Evolutionary conservation across 2,888 invertebrate species (phyloP).

Genomic region (Cerastis leucographa): DNA sequence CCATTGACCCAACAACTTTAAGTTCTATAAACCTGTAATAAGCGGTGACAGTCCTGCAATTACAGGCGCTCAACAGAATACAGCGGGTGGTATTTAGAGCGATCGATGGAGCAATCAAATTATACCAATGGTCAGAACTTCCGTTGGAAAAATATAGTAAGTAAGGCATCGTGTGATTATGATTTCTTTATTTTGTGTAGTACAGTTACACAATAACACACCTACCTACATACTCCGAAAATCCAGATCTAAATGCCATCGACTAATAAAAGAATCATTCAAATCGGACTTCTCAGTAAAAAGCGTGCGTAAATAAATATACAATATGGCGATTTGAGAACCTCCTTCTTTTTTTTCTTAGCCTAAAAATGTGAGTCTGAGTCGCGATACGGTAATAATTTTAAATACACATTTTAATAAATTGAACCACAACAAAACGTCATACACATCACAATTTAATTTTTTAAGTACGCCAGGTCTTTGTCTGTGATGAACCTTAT

Average conservation of each 20-base stretch:
- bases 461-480: not conserved
- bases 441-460: not conserved
- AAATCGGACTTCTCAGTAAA: no score
- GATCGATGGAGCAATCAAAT: slow-evolving; percentile 47
- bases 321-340: no score
- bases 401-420: not conserved
- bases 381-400: not conserved
- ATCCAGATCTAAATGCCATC: not conserved
- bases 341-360: no score
- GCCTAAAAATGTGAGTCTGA: not conserved
- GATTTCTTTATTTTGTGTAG: not conserved
- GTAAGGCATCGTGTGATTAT: not conserved
- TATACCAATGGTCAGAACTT: slow-evolving; percentile 18
- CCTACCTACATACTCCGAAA: not conserved
- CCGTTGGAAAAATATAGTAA: not conserved
- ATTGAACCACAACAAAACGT: not conserved
- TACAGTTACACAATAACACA: not conserved
- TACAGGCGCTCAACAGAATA: slow-evolving; percentile 35
- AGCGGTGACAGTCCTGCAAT: slow-evolving; percentile 40
- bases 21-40: slow-evolving; percentile 42
- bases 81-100: slow-evolving; percentile 35
- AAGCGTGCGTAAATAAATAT: no score
- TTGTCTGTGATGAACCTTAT: not conserved
- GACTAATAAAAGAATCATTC: not conserved
- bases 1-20: slow-evolving; percentile 20